Evolutionary conservation across 2,797 vertebrate species (phyloP).

Genomic region (Discoglossus pictus): DNA sequence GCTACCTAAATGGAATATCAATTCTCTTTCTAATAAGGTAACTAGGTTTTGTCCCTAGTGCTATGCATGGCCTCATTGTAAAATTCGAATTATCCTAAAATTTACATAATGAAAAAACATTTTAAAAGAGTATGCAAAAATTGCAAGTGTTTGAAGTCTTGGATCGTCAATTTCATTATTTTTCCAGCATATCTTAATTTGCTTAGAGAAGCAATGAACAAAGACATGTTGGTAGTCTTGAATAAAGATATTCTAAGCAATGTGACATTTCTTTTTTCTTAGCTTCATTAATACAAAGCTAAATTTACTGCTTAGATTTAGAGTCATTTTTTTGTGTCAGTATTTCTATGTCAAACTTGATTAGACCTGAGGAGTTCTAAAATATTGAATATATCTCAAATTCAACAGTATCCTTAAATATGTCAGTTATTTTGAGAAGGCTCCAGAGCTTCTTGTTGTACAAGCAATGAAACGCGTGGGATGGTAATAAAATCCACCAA

Average conservation of each 20-base stretch:
- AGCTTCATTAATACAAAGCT: slow-evolving; percentile 28
- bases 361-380: slow-evolving; percentile 13
- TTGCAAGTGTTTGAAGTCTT: slow-evolving; percentile 35
- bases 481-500: no score
- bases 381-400: slow-evolving; percentile 24
- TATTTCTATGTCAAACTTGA: slow-evolving; percentile 25
- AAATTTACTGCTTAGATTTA: slow-evolving; percentile 36
- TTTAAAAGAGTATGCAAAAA: slow-evolving; percentile 31
- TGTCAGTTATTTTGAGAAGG: slow-evolving; percentile 31
- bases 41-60: slow-evolving; percentile 43
- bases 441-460: neutral
- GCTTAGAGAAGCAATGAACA: slow-evolving; percentile 19
- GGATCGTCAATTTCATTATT: slow-evolving; percentile 20
- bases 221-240: slow-evolving; percentile 10
- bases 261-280: slow-evolving; percentile 27
- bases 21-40: slow-evolving; percentile 37
- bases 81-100: slow-evolving; percentile 20
- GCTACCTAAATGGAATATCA: slow-evolving; percentile 16
- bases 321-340: slow-evolving; percentile 30
- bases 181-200: slow-evolving; percentile 32
- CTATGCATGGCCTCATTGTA: slow-evolving; percentile 35
- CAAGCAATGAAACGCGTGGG: neutral
- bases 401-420: slow-evolving; percentile 32
- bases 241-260: slow-evolving; percentile 36
- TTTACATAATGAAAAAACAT: slow-evolving; percentile 32